These are phyloP conservation scores for Phengaris alcon DNA, from an alignment of 2,888 invertebrate genomes.

Conservation along the genomic window DNA sequence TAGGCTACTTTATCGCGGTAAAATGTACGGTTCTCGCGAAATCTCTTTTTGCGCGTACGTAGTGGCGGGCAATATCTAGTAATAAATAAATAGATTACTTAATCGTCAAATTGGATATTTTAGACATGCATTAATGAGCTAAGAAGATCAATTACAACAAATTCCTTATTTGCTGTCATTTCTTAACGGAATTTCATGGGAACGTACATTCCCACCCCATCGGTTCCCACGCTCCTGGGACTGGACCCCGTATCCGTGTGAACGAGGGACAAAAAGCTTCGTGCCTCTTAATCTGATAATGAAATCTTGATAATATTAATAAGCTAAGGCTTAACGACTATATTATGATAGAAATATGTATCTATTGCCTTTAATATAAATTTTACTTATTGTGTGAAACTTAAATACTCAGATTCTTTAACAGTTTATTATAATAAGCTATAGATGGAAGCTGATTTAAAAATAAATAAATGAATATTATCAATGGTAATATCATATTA, in stretches of 20 bases:
- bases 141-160: not conserved
- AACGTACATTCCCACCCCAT: constrained; percentile 1
- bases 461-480: no score
- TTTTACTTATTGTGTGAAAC: no score
- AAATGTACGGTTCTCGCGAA: no score
- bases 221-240: constrained; percentile 3
- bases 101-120: not conserved
- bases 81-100: no score
- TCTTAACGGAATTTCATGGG: not conserved
- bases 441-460: no score
- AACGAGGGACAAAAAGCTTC: not conserved
- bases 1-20: no score
- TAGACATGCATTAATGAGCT: not conserved
- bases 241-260: not conserved
- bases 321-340: not conserved
- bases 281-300: not conserved
- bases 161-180: not conserved
- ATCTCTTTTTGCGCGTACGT: no score
- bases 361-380: not conserved
- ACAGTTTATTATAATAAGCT: no score
- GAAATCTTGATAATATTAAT: constrained; percentile 2
- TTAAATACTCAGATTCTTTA: no score
- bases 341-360: not conserved
- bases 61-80: no score
- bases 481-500: no score